These are phyloP conservation scores for Calephelis perditalis DNA, from an alignment of 2,888 invertebrate species.

Conservation along the genomic window DNA sequence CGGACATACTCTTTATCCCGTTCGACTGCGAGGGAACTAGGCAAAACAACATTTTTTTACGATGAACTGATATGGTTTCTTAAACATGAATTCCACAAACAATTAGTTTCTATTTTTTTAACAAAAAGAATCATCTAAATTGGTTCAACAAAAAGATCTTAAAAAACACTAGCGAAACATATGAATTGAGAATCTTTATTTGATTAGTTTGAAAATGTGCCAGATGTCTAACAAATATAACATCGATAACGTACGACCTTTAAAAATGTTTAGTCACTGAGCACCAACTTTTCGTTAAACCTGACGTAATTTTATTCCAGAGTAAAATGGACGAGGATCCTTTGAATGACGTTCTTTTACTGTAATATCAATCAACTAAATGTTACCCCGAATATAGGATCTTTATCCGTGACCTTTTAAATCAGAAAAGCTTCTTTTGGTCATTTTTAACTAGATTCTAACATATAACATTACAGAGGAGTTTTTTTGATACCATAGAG, in stretches of 20 bases:
- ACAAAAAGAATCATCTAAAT: neutral
- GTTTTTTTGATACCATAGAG: too few species aligned
- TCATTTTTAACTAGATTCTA: too few species aligned
- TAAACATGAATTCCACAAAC: too few species aligned
- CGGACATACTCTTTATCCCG: too few species aligned
- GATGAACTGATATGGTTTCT: too few species aligned
- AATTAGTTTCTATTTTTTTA: neutral
- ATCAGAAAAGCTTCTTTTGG: neutral
- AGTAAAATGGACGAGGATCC: conserved; percentile 36
- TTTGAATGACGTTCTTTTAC: conserved; percentile 42
- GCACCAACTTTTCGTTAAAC: conserved; percentile 22
- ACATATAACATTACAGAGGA: too few species aligned
- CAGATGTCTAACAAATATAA: too few species aligned
- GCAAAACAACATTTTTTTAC: too few species aligned
- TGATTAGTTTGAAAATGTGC: too few species aligned
- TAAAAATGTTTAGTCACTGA: conserved; percentile 23
- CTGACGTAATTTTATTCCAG: conserved; percentile 39
- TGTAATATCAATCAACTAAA: conserved; percentile 49
- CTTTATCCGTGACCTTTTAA: neutral
- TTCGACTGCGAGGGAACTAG: too few species aligned
- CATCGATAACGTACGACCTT: neutral
- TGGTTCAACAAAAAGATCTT: neutral
- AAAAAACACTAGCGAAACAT: too few species aligned
- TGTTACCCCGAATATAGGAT: conserved; percentile 36
- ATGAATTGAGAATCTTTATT: too few species aligned